Evolutionary conservation across 2,888 invertebrate genomes (phyloP).

Genomic region (Clanis bilineata): DNA sequence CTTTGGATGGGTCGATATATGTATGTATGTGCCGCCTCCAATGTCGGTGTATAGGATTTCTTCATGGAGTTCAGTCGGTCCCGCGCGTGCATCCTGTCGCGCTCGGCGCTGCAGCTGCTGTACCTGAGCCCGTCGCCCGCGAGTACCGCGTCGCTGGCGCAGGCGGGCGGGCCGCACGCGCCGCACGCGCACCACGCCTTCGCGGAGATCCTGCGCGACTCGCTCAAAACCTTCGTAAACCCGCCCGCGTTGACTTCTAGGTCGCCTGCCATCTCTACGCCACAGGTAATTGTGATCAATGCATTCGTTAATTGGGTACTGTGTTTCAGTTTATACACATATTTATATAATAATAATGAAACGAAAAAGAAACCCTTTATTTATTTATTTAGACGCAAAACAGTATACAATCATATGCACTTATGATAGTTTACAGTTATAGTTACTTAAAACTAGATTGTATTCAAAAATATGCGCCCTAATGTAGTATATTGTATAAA

Average conservation of each 20-base stretch:
- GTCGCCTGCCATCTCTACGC: slow-evolving; percentile 84
- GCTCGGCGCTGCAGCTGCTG: slow-evolving; percentile 93
- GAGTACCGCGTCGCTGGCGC: slow-evolving; percentile 56
- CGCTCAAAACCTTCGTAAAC: slow-evolving; percentile 92
- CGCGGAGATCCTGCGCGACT: slow-evolving; percentile 92
- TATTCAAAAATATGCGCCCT: no score
- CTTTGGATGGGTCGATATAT: no score
- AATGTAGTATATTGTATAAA: no score
- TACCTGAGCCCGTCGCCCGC: slow-evolving; percentile 83
- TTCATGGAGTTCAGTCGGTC: slow-evolving; percentile 96
- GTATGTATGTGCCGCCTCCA: no score
- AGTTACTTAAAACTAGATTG: no score
- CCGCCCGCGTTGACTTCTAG: slow-evolving; percentile 93
- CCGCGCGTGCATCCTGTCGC: slow-evolving; percentile 94
- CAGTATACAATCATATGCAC: no score
- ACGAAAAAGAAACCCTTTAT: no score
- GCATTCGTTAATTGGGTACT: no score
- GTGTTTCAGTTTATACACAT: no score
- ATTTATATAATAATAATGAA: no score
- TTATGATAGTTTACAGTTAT: no score
- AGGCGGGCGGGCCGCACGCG: slow-evolving; percentile 40
- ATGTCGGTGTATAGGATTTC: slow-evolving; percentile 91
- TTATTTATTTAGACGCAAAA: no score
- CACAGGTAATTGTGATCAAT: slow-evolving; percentile 78
- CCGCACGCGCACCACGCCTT: slow-evolving; percentile 73